Conservation (phyloP, 2,113 vertebrate genomes). For the Thermophis baileyi region DNA sequence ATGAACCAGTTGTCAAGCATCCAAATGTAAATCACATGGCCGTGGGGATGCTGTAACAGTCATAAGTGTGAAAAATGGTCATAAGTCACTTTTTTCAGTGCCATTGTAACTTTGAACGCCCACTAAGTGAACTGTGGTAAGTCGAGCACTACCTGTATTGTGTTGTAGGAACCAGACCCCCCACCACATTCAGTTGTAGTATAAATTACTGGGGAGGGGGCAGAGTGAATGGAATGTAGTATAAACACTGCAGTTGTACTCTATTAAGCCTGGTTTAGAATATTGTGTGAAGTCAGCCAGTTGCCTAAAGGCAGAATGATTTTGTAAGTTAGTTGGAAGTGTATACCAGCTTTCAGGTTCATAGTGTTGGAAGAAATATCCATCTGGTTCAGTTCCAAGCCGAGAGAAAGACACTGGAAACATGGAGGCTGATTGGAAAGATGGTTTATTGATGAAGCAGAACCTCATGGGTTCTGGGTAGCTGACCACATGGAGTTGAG, state of each 20-base stretch:
- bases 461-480: too few relatives aligned
- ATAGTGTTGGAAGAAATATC: too few relatives aligned
- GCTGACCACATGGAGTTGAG: too few relatives aligned
- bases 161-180: background rate
- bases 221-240: background rate
- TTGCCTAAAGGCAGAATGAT: background rate
- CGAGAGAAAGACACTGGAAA: too few relatives aligned
- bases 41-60: background rate
- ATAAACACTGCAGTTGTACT: background rate
- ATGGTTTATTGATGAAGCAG: too few relatives aligned
- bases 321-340: background rate
- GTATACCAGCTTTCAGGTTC: background rate
- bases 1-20: background rate
- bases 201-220: background rate
- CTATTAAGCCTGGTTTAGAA: background rate
- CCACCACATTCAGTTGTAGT: background rate
- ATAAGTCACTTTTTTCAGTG: background rate
- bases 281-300: background rate
- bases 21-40: background rate
- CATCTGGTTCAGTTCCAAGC: too few relatives aligned
- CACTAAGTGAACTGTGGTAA: background rate
- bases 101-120: background rate
- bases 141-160: background rate
- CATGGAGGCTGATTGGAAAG: too few relatives aligned
- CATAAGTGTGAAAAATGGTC: background rate